Evolutionary conservation across 2,113 vertebrate genomes (phyloP), one percentile per base, ranked within the genome.

Genomic region (Choloepus hoffmanni): DNA sequence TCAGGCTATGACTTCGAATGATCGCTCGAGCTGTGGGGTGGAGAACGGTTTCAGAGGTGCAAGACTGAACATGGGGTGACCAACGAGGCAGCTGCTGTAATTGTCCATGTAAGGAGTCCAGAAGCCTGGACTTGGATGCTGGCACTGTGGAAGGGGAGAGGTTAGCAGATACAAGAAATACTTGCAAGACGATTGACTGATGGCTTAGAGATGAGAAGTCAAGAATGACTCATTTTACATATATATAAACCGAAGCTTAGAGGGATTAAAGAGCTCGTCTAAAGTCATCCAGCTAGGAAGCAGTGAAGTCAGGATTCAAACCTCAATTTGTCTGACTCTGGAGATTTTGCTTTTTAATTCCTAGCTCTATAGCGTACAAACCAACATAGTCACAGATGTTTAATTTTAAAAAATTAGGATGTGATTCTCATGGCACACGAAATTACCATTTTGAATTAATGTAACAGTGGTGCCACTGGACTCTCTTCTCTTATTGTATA

Each of bases 241-340:
- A 50, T 24, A 19, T 0, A 33, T 78, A 91, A 86, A 89, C 60
- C 1, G 67, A 90, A 94, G 92, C 72, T 93, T 85, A 89, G 43
- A n/a, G 43, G 55, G 88, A 90, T 96, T 70, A 77, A 70, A 18
- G 21, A 91, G 89, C 70, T 96, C 40, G 79, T 70, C 93, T 65
- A 16, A 95, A 89, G 90, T 95, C 74, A 86, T 50, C 65, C 19
- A 78, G 73, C 92, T 89, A 0, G 0, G 65, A 86, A 92, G 50
- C 50, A 28, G 50, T 0, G 21, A 62, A 65, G 23, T 83, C 91
- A 63, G 43, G 45, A 76, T 68, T 45, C 74, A 74, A 24, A 58
- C 24, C 62, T 70, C 43, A 33, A 21, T 48, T 68, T 19, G 23
- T 84, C 67, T 43, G 12, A 58, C 60, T 89, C 40, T 14, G 13